phyloP scores from a whole-genome alignment of 1,140 invertebrate species.

The Zaprionus capensis region DNA sequence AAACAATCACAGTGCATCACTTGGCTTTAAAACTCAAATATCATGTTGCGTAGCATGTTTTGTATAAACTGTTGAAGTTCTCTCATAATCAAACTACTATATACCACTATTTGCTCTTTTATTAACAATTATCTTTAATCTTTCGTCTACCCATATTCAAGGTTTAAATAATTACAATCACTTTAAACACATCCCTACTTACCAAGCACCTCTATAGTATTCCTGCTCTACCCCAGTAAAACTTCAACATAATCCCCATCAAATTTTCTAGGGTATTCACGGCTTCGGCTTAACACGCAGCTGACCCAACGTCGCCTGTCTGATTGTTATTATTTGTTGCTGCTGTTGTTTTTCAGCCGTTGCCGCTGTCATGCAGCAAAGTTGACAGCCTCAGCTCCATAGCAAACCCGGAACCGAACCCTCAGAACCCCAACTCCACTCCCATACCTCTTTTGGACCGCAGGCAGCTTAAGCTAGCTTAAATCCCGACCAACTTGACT shows the following conservation, averaged over 20 bases:
- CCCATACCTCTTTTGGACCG: not conserved
- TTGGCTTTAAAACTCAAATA: not conserved
- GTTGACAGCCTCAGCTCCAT: constrained; percentile 31
- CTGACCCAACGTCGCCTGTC: not conserved
- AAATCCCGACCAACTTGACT: constrained; percentile 40
- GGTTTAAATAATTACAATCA: not conserved
- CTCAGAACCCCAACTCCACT: not conserved
- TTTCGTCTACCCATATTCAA: not conserved
- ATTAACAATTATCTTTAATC: not conserved
- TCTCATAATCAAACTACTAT: not conserved
- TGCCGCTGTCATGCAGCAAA: constrained; percentile 51
- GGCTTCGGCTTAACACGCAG: not conserved
- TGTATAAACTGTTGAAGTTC: not conserved
- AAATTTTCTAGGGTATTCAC: constrained; percentile 1
- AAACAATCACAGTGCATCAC: not conserved
- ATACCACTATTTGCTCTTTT: not conserved
- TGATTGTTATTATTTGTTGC: constrained; percentile 7
- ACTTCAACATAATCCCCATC: not conserved
- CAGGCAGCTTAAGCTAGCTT: constrained; percentile 43
- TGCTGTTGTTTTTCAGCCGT: constrained; percentile 18
- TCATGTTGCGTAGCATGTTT: too few relatives aligned
- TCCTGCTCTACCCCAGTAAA: too few relatives aligned
- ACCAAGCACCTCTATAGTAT: too few relatives aligned
- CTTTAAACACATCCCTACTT: too few relatives aligned
- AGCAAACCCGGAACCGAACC: not conserved